These are phyloP conservation scores for Sturmia bella DNA, from an alignment of 2,888 invertebrate species.

Conservation along the genomic window DNA sequence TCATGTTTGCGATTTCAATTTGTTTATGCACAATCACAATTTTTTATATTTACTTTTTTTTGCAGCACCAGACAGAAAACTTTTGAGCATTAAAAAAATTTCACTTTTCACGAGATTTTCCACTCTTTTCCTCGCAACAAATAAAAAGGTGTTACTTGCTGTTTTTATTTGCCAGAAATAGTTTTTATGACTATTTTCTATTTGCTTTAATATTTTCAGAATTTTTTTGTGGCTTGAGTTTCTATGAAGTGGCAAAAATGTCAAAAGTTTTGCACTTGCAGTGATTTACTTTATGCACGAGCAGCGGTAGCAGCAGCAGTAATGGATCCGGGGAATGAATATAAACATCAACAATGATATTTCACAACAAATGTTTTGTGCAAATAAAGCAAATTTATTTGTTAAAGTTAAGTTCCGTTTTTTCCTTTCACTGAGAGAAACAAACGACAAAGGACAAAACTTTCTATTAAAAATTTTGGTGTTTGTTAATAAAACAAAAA, in stretches of 20 bases:
- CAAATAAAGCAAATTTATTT: constrained; percentile 51
- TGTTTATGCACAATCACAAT: constrained; percentile 67
- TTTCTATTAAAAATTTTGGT: constrained; percentile 24
- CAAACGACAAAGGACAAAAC: constrained; percentile 35
- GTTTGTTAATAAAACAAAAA: constrained; percentile 18
- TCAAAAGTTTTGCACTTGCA: constrained; percentile 78
- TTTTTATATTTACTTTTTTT: constrained; percentile 36
- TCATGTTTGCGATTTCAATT: constrained; percentile 67
- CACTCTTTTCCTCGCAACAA: constrained; percentile 13
- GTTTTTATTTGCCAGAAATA: constrained; percentile 27
- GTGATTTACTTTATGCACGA: constrained; percentile 74
- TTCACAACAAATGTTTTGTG: constrained; percentile 49
- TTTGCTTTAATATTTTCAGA: constrained; percentile 25
- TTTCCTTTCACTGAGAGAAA: neutral
- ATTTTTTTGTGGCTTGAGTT: constrained; percentile 54
- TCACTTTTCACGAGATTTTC: constrained; percentile 51
- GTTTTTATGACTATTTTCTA: constrained; percentile 29
- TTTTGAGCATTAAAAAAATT: constrained; percentile 27
- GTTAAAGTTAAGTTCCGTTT: constrained; percentile 1
- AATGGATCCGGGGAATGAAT: constrained; percentile 29
- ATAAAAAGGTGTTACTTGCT: constrained; percentile 58
- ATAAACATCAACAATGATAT: constrained; percentile 46
- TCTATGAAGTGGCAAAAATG: constrained; percentile 73
- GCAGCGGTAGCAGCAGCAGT: neutral
- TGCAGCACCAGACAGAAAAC: constrained; percentile 18